Evolutionary conservation across 2,113 vertebrate genomes (phyloP).

Genomic region (Mirza zaza): DNA sequence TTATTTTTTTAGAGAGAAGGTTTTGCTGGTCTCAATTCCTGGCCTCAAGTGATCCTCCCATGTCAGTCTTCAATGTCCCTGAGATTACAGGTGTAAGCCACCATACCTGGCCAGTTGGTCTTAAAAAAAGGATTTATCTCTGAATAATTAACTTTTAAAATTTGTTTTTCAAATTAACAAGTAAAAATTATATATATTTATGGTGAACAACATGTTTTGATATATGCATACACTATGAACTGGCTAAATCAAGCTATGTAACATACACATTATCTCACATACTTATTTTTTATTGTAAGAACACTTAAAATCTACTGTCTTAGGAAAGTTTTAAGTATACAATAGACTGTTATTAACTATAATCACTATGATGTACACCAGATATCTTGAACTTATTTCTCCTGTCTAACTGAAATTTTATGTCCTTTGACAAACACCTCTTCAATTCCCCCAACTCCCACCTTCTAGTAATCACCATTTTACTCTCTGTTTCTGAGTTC

Average conservation of each 20-base stretch:
- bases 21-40: too few species aligned
- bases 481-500: not conserved
- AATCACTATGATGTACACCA: not conserved
- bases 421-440: not conserved
- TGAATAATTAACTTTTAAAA: conserved; percentile 14
- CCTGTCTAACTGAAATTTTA: not conserved
- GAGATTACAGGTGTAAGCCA: too few species aligned
- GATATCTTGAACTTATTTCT: not conserved
- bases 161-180: not conserved
- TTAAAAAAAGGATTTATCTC: not conserved
- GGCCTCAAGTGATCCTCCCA: too few species aligned
- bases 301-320: not conserved
- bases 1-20: too few species aligned
- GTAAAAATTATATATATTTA: not conserved
- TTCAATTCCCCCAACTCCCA: not conserved
- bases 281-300: not conserved
- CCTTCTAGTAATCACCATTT: not conserved
- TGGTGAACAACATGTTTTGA: not conserved
- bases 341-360: not conserved
- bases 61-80: too few species aligned
- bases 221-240: not conserved
- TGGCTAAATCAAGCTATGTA: not conserved
- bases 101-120: too few species aligned
- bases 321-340: not conserved
- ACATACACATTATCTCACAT: not conserved